These are phyloP conservation scores for Prionchulus punctatus DNA, from an alignment of 2,888 invertebrate genomes.

Conservation along the genomic window DNA sequence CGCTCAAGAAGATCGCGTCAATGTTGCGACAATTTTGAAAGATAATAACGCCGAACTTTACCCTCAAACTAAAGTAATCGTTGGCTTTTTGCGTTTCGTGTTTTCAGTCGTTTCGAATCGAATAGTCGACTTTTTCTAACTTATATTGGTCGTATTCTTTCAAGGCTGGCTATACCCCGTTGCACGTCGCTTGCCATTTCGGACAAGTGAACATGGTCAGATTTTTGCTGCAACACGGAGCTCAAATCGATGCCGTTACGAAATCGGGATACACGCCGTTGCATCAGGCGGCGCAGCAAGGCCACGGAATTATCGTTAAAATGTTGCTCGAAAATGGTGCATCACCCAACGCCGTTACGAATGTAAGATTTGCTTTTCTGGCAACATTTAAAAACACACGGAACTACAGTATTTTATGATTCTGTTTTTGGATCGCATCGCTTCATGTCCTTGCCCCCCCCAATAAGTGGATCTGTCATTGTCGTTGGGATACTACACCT, in stretches of 20 bases:
- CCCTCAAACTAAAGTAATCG: conserved; percentile 8
- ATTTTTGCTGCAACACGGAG: conserved; percentile 71
- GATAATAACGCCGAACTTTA: conserved; percentile 5
- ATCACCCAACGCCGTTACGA: conserved; percentile 81
- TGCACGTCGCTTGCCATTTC: conserved; percentile 96
- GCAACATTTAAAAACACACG: not conserved
- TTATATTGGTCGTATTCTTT: not conserved
- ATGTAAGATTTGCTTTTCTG: conserved; percentile 46
- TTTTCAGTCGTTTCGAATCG: not conserved
- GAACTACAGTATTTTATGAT: not conserved
- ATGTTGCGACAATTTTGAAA: conserved; percentile 56
- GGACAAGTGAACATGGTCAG: conserved; percentile 91
- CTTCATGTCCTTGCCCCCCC: too few species aligned
- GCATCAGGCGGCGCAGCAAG: conserved; percentile 97
- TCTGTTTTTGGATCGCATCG: too few species aligned
- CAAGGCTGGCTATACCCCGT: conserved; percentile 83
- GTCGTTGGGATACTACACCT: too few species aligned
- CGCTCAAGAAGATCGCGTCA: conserved; percentile 88
- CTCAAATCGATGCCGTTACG: conserved; percentile 53
- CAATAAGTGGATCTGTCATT: too few species aligned
- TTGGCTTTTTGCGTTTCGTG: not conserved
- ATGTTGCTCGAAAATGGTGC: conserved; percentile 75
- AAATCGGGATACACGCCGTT: conserved; percentile 53
- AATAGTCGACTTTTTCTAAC: too few species aligned
- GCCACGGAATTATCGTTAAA: conserved; percentile 88